Evolutionary conservation across 2,797 vertebrate genomes (phyloP), one percentile per base, ranked within the genome.

Genomic region (Novumbra hubbsi): DNA sequence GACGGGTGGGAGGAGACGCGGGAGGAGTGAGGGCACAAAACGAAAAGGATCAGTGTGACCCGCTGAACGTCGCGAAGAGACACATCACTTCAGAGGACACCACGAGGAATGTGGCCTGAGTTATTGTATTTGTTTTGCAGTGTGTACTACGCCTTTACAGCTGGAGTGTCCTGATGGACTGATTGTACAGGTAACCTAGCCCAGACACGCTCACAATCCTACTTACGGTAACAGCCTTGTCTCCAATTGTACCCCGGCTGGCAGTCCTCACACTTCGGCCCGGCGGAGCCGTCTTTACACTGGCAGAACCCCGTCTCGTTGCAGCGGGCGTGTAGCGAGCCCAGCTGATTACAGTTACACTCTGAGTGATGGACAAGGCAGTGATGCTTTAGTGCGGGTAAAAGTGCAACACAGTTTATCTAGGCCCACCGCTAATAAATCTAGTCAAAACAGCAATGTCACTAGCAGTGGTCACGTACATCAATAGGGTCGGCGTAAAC

Each of bases 191-290:
- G 24, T 27, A 48, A 24, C n/a, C 8, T 49, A n/a, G 41, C 21
- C 67, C 21, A 38, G 9, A 34, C 63, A 34, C 91, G 93, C 94
- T 94, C 9, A n/a, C 65, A 57, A 3, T 17, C 1, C 15, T 91
- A 94, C 95, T 95, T 93, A 95, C 95, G 90, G 90, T 92, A 88
- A 74, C 95, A 96, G 89, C 94, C 95, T 84, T 89, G 88, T 89
- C 94, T 95, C 96, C 95, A 94, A 91, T 90, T 95, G 93, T 94
- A 97, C 83, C 96, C 96, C 45, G 93, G 92, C 79, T 93, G 85
- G 88, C 97, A 98, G 84, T 93, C 89, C 92, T 97, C 95, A 91
- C 97, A 98, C 89, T 96, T 96, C 88, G 93, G 91, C 85, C 97
- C 96, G 21, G 92, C 87, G 32, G 93, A 86, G 79, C 97, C 95